Conservation (phyloP, 2,888 invertebrate species). For the Teleogryllus oceanicus region DNA sequence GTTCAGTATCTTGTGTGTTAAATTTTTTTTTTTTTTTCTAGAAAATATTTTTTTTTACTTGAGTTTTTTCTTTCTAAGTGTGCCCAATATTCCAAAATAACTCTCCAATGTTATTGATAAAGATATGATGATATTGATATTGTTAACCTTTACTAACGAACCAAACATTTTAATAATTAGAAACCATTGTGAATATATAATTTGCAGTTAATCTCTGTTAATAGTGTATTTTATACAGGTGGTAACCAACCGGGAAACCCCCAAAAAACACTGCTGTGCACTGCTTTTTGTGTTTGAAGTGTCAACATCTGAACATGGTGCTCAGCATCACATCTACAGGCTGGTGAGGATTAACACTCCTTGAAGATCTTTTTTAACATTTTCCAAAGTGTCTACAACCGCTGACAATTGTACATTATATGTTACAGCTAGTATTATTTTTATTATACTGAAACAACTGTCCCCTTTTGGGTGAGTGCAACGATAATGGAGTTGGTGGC, state of each 20-base stretch:
- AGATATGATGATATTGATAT: no score
- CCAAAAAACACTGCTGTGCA: slow-evolving; percentile 97
- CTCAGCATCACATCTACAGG: slow-evolving; percentile 98
- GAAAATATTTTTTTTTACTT: no score
- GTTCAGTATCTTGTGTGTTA: no score
- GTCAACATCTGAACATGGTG: slow-evolving; percentile 95
- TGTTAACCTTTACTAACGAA: no score
- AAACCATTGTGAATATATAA: no score
- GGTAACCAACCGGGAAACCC: slow-evolving; percentile 95
- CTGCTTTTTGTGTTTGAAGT: slow-evolving; percentile 99
- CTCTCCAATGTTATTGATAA: no score
- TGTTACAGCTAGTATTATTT: slow-evolving; percentile 24
- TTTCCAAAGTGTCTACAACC: slow-evolving; percentile 36
- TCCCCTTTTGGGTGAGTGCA: neutral
- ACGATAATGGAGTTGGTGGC: neutral
- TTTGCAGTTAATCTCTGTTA: no score
- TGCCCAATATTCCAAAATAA: no score
- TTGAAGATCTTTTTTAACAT: slow-evolving; percentile 25
- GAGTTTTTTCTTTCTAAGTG: no score
- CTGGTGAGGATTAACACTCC: slow-evolving; percentile 76
- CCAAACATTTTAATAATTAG: no score
- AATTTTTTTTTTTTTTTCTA: no score
- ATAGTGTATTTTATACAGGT: slow-evolving; percentile 61
- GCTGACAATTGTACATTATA: slow-evolving; percentile 23
- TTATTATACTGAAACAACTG: slow-evolving; percentile 5